Conservation (phyloP, 2,113 vertebrate genomes). For the Epinephelus cyanopodus region DNA sequence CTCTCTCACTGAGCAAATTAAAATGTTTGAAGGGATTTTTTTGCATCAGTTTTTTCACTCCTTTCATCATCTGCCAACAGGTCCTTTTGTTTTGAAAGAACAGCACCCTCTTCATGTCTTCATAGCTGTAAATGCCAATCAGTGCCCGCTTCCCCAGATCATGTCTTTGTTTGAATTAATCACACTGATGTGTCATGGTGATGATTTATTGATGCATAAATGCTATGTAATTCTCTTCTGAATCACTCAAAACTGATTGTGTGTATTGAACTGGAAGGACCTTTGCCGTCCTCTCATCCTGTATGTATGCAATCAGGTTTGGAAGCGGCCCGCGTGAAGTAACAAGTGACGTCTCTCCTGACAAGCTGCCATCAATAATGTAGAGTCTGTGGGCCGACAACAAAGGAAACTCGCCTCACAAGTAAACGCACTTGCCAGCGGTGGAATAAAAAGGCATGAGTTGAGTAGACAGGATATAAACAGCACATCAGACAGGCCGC, state of each 20-base stretch:
- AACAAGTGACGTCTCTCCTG: constrained; percentile 20
- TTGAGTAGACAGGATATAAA: neutral
- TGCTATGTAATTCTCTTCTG: constrained; percentile 11
- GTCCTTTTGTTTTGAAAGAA: neutral
- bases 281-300: neutral
- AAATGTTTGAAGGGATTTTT: neutral
- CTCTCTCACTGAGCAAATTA: neutral
- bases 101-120: neutral
- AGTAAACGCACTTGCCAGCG: constrained; percentile 4
- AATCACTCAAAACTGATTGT: constrained; percentile 5
- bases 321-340: constrained; percentile 18
- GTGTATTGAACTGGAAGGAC: neutral
- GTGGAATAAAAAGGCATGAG: constrained; percentile 9
- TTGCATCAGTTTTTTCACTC: neutral
- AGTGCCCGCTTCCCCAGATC: neutral
- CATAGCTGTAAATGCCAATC: neutral
- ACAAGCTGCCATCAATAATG: constrained; percentile 60
- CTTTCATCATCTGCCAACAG: neutral
- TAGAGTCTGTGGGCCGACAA: constrained; percentile 17
- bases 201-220: constrained; percentile 33
- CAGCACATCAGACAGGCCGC: neutral
- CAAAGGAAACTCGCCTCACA: constrained; percentile 36
- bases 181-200: constrained; percentile 11
- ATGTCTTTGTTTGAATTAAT: constrained; percentile 7
- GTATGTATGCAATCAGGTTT: constrained; percentile 20